These are phyloP conservation scores for Oxyruncus cristatus DNA, from an alignment of 2,113 vertebrate genomes.

Conservation along the genomic window DNA sequence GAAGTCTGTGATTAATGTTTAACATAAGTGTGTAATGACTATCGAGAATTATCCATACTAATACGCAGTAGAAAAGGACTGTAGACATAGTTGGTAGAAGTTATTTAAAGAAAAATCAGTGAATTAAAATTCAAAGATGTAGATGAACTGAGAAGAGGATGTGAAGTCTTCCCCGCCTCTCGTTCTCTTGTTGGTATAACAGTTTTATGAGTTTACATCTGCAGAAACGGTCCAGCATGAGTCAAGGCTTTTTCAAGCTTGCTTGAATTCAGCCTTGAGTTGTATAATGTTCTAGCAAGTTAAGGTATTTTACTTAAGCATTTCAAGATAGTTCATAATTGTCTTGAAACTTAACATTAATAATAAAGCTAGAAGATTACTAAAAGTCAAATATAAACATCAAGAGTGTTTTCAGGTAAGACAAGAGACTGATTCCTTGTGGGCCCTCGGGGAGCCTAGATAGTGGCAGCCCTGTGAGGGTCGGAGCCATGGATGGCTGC, in stretches of 20 bases:
- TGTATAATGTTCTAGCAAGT: background rate
- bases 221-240: background rate
- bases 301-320: background rate
- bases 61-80: background rate
- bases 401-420: background rate
- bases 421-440: background rate
- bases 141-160: background rate
- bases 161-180: background rate
- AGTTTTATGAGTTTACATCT: background rate
- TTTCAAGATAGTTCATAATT: background rate
- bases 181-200: background rate
- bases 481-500: fast-evolving
- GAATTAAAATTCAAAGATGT: background rate
- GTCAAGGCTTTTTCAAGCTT: background rate
- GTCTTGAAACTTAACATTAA: background rate
- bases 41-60: background rate
- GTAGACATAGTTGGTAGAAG: background rate
- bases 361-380: background rate
- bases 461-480: background rate
- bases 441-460: fast-evolving
- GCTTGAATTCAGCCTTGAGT: background rate
- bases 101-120: background rate
- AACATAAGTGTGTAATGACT: constrained; percentile 22
- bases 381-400: background rate
- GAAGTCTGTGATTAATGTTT: constrained; percentile 40